Conservation (phyloP, 1,140 invertebrate genomes). For the Centruroides vittatus region DNA sequence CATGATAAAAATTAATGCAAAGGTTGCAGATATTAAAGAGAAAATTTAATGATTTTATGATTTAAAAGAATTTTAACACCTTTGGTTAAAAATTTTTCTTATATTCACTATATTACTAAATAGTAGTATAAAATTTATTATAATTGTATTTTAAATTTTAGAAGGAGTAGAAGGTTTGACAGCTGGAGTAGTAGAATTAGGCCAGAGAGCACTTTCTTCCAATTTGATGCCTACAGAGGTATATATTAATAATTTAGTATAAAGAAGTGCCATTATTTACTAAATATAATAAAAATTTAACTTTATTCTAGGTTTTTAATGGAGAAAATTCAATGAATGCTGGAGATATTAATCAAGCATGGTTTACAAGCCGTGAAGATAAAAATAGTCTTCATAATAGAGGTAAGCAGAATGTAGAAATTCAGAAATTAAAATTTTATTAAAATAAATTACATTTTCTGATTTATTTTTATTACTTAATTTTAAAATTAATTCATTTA, state of each 20-base stretch:
- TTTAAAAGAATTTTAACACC: neutral
- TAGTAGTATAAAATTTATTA: neutral
- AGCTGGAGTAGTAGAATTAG: constrained; percentile 11
- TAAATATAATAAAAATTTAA: neutral
- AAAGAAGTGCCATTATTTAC: neutral
- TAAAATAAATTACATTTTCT: no score
- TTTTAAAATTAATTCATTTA: no score
- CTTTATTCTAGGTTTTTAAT: constrained; percentile 3
- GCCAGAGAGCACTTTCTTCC: constrained; percentile 2
- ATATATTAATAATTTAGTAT: neutral
- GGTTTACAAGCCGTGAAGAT: constrained; percentile 33
- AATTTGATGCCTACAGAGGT: neutral
- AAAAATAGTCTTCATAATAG: constrained; percentile 29
- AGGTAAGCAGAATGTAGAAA: constrained; percentile 19
- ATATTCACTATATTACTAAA: neutral
- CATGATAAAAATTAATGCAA: no score
- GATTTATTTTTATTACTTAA: no score
- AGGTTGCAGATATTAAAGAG: no score
- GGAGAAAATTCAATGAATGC: constrained; percentile 2
- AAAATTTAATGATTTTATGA: neutral
- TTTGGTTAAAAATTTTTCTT: neutral
- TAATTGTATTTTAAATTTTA: neutral
- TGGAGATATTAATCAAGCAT: constrained; percentile 24
- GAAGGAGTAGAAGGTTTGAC: constrained; percentile 7
- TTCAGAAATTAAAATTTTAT: neutral